These are phyloP conservation scores for Magallana ariakensis DNA, from an alignment of 1,140 invertebrate genomes.

Conservation along the genomic window DNA sequence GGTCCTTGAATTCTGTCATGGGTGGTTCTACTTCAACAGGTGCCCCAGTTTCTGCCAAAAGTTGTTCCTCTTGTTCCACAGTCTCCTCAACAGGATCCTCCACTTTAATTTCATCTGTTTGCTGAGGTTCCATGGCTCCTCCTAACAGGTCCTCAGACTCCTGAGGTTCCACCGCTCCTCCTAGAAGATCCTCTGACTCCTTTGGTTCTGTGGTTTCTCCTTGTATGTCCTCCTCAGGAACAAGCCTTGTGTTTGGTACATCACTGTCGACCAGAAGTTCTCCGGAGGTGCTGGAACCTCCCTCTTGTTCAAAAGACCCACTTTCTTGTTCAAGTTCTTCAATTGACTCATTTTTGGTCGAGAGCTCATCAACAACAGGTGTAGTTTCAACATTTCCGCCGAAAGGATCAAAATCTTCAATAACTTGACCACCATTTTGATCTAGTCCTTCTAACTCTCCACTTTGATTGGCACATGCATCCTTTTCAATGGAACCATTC, in stretches of 20 bases:
- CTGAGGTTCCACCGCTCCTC: neutral
- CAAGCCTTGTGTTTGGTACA: conserved; percentile 5
- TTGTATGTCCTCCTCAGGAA: neutral
- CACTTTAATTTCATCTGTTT: neutral
- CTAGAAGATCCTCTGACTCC: neutral
- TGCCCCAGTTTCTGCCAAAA: neutral
- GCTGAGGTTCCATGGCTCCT: neutral
- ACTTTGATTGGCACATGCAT: neutral
- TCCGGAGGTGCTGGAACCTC: neutral
- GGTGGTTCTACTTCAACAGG: neutral
- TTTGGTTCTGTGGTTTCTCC: neutral
- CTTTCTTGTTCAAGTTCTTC: conserved; percentile 20
- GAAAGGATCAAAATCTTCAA: neutral
- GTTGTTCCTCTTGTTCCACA: conserved; percentile 16
- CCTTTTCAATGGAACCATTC: conserved; percentile 7
- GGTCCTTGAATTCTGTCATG: neutral
- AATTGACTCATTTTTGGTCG: conserved; percentile 1
- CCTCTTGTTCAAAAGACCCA: neutral
- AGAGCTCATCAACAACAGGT: conserved; percentile 8
- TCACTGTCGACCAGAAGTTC: conserved; percentile 24
- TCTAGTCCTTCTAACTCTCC: neutral
- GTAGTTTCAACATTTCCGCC: conserved; percentile 4
- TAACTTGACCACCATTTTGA: neutral
- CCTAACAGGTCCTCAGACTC: neutral
- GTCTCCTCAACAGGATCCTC: neutral